Base-by-base conservation (phyloP, 2,797 vertebrate genomes). In the Neopelma chrysocephalum region DNA sequence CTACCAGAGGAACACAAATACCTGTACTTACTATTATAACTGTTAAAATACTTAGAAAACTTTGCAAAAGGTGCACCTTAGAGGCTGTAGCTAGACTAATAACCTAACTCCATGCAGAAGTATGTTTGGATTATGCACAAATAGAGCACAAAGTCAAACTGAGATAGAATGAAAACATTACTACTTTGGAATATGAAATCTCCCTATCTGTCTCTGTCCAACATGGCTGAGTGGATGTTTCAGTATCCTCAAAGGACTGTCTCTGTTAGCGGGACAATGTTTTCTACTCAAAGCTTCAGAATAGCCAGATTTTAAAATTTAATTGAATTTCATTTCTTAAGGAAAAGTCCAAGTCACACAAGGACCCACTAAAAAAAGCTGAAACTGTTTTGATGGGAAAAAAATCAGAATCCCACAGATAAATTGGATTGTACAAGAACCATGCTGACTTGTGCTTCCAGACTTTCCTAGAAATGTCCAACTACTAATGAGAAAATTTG, bases 241-340 rank as follows among this genome's bases (percentile, higher is more conserved):
- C 65, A 66, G 85, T 70, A 83, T 76, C 47, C 87, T 62, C 80
- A 62, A 69, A 88, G 65, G 65, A 93, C 64, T 38, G 57, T 53
- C 80, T 83, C 54, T 91, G 66, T 76, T 88, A 90, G 29, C 31
- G 62, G 11, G 48, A 82, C 88, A 94, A 61, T 73, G 31, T 77
- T 94, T 91, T 94, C 77, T 89, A 86, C 87, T 88, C 73, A 81
- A 91, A 94, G 70, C 47, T 76, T 88, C 48, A 75, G 43, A 94
- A 93, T 43, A 95, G 69, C n/a, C 51, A 75, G 42, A 70, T 87
- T 65, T 91, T 82, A 87, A 94, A 93, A 76, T 93, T 54, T 91
- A 88, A 91, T 73, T 91, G 23, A 40, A 76, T 89, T 92, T 83
- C 2, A 27, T 66, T 92, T 90, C 68, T 86, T 61, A 86, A 90